These are phyloP conservation scores for Acipenser ruthenus DNA, from an alignment of 2,797 vertebrate species.

Conservation along the genomic window DNA sequence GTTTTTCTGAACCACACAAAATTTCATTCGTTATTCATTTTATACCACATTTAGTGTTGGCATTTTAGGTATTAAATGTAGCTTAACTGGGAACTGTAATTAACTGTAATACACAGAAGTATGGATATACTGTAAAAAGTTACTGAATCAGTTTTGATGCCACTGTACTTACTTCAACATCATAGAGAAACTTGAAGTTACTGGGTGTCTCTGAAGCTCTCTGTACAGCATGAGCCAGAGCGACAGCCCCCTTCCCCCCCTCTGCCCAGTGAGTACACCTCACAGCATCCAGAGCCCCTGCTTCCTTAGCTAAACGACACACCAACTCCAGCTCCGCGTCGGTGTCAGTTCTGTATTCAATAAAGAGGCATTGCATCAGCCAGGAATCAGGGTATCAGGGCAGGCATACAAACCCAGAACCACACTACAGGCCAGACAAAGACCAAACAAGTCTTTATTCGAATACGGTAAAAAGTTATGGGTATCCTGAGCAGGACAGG, in stretches of 20 bases:
- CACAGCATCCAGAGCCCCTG: slow-evolving; percentile 85
- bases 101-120: no score
- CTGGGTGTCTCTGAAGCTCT: slow-evolving; percentile 72
- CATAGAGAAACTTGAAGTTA: slow-evolving; percentile 82
- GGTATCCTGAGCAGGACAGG: background rate
- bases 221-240: slow-evolving; percentile 77
- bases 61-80: no score
- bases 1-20: no score
- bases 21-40: no score
- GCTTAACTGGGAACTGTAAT: no score
- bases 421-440: no score
- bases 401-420: no score
- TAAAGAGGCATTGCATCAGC: no score
- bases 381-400: no score
- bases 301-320: slow-evolving; percentile 67
- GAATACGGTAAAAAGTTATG: background rate
- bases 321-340: slow-evolving; percentile 78
- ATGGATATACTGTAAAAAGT: no score
- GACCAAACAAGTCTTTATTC: background rate
- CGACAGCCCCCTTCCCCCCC: slow-evolving; percentile 77
- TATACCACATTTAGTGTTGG: no score
- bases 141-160: no score
- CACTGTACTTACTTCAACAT: slow-evolving; percentile 64
- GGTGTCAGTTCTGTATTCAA: slow-evolving; percentile 72
- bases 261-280: slow-evolving; percentile 88